Percentiles rank a stretch among this genome's conserved stretches.
Evolutionary conservation across 2,113 vertebrate genomes (phyloP).

Genomic region (Megaleporinus macrocephalus): DNA sequence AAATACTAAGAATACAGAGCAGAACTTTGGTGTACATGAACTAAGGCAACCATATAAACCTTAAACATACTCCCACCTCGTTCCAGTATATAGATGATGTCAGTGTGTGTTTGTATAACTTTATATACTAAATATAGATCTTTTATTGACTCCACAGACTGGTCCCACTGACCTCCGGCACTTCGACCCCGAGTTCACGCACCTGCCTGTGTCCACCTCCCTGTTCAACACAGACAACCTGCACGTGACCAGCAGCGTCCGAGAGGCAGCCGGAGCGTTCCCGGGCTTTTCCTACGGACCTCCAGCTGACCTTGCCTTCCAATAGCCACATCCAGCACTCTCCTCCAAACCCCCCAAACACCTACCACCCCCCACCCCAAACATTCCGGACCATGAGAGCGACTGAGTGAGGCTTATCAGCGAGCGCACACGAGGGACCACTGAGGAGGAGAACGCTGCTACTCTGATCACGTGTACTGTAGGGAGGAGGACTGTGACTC

Average conservation of each 20-base stretch:
- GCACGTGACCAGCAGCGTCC: slow-evolving; percentile 74
- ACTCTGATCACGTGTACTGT: neutral
- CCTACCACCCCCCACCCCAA: neutral
- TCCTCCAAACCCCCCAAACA: neutral
- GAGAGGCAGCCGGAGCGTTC: slow-evolving; percentile 79
- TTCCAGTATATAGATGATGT: too few species aligned
- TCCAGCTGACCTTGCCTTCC: slow-evolving; percentile 66
- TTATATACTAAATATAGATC: too few species aligned
- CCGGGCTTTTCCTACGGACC: slow-evolving; percentile 83
- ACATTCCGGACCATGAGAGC: slow-evolving; percentile 21
- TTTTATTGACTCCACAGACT: slow-evolving; percentile 60
- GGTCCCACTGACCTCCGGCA: slow-evolving; percentile 80
- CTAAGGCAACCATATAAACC: too few species aligned
- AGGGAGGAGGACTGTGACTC: neutral
- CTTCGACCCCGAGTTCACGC: slow-evolving; percentile 84
- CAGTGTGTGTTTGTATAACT: too few species aligned
- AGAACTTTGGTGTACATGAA: too few species aligned
- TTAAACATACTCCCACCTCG: too few species aligned
- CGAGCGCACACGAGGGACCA: slow-evolving; percentile 8
- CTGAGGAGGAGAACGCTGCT: neutral
- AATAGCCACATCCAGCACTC: slow-evolving; percentile 60
- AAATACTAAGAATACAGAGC: too few species aligned
- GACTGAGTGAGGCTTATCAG: neutral
- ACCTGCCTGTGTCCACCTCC: slow-evolving; percentile 78
- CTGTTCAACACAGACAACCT: slow-evolving; percentile 71